A percentile compares a stretch with the other conserved stretches of the same genome.
Evolutionary conservation across 2,113 vertebrate species (phyloP).

Genomic region (Mionectes macconnelli): DNA sequence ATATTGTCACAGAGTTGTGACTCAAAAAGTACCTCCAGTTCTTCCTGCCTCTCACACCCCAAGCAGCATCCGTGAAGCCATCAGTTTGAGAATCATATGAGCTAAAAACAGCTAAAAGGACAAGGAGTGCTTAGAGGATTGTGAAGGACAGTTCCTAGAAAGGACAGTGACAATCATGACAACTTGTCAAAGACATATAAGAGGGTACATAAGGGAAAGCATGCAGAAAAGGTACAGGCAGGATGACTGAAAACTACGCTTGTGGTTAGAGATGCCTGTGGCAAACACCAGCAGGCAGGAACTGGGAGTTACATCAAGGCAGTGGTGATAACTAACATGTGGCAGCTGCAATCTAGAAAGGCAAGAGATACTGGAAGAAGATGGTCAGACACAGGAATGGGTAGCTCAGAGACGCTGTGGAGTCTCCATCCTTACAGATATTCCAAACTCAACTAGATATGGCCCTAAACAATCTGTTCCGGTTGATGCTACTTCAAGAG

Average conservation of each 20-base stretch:
- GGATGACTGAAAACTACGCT: neutral
- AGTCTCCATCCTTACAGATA: neutral
- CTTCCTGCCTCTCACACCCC: neutral
- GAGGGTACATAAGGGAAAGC: neutral
- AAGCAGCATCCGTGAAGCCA: neutral
- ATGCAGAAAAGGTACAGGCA: neutral
- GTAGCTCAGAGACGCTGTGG: neutral
- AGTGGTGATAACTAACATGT: neutral
- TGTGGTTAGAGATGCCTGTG: neutral
- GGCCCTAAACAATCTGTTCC: neutral
- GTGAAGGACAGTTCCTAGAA: neutral
- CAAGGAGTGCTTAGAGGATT: neutral
- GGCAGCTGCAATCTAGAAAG: neutral
- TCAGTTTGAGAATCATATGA: neutral
- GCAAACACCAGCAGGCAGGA: neutral
- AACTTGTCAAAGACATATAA: neutral
- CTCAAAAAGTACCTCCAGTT: neutral
- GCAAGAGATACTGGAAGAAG: neutral
- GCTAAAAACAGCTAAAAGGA: neutral
- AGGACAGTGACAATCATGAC: accelerated
- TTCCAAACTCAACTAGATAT: neutral
- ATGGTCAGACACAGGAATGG: neutral
- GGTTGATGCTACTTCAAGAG: neutral
- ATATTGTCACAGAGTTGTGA: neutral
- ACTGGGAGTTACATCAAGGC: neutral